Percentiles rank a stretch among this genome's conserved stretches.
These are phyloP conservation scores for Hydra vulgaris DNA, from an alignment of 30 jellyfish, hydroid and myxozoan genomes.

Conservation along the genomic window DNA sequence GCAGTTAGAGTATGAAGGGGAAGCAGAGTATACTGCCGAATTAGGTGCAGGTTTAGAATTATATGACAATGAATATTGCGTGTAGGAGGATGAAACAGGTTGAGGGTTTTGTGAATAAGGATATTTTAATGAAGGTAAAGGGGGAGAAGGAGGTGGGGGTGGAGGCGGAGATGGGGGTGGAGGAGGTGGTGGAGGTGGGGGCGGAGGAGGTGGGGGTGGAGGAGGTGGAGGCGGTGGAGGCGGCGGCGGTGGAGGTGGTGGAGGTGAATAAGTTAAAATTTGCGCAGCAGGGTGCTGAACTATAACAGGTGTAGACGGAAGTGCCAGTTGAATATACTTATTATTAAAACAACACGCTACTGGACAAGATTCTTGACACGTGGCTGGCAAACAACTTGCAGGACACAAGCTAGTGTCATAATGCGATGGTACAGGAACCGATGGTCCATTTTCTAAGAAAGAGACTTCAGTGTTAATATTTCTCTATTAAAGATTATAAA, in stretches of 20 bases:
- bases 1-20: constrained; percentile 35
- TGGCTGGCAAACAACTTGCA: constrained; percentile 35
- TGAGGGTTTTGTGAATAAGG: constrained; percentile 45
- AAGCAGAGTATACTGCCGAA: constrained; percentile 1
- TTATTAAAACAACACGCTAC: constrained; percentile 36
- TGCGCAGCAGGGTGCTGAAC: constrained; percentile 46
- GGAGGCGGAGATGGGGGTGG: constrained; percentile 57
- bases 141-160: constrained; percentile 47
- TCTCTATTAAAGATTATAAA: neutral
- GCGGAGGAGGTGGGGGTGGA: constrained; percentile 62
- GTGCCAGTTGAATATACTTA: constrained; percentile 9
- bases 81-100: constrained; percentile 7
- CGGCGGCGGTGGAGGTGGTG: constrained; percentile 71
- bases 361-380: constrained; percentile 69
- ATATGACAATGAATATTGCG: neutral
- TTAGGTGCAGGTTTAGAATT: constrained; percentile 9
- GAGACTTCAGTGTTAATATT: neutral
- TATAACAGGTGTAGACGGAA: constrained; percentile 26
- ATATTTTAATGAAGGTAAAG: constrained; percentile 43
- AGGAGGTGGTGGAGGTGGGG: constrained; percentile 56
- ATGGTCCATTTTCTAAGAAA: constrained; percentile 11
- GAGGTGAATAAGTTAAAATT: constrained; percentile 34
- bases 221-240: constrained; percentile 34
- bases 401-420: constrained; percentile 45
- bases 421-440: constrained; percentile 25